A percentile compares a stretch with the other conserved stretches of the same genome.
Conservation (phyloP, 1,140 invertebrate species). For the Xylocopa sonorina region DNA sequence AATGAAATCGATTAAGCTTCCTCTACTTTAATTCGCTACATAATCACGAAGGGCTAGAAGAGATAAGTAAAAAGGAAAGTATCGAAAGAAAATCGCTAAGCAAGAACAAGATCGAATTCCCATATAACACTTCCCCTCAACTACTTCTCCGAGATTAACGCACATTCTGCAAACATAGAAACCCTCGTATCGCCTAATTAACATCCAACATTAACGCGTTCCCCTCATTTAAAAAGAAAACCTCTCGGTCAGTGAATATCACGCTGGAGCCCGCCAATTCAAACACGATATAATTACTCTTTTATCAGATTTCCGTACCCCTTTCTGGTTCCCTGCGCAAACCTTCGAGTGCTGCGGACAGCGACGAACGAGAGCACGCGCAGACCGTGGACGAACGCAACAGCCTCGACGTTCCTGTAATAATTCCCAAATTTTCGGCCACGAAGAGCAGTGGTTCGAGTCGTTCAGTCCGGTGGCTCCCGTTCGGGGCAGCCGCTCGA, state of each 20-base stretch:
- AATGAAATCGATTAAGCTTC: too few relatives aligned
- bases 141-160: background rate
- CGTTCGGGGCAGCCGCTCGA: conserved; percentile 20
- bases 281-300: background rate
- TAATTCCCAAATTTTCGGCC: background rate
- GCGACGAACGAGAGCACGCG: too few relatives aligned
- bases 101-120: too few relatives aligned
- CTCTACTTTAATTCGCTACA: too few relatives aligned
- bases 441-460: background rate
- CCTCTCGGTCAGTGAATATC: background rate
- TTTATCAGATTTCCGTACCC: background rate
- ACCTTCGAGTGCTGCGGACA: too few relatives aligned
- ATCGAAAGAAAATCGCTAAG: too few relatives aligned
- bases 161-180: background rate
- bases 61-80: too few relatives aligned
- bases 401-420: background rate
- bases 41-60: too few relatives aligned
- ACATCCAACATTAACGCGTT: background rate
- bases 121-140: background rate
- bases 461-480: conserved; percentile 18
- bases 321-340: background rate
- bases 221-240: background rate
- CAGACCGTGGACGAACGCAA: background rate
- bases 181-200: background rate
- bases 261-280: background rate